These are phyloP conservation scores for Pantelozetes paolii DNA, from an alignment of 2,888 invertebrate species.

Conservation along the genomic window DNA sequence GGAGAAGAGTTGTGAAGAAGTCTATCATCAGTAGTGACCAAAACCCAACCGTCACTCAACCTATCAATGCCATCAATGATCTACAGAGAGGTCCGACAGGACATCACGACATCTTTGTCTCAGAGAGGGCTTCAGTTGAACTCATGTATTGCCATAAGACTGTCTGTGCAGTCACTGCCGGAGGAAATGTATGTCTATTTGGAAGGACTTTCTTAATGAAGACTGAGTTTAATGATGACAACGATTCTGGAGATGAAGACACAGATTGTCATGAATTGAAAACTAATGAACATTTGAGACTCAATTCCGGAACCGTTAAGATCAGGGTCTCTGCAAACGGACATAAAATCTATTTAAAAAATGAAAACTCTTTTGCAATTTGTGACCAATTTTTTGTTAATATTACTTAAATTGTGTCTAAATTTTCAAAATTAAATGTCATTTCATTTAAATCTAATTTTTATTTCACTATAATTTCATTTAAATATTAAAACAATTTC, in stretches of 20 bases:
- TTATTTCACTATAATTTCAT: no score
- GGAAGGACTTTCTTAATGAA: neutral
- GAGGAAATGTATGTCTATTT: neutral
- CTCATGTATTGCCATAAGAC: conserved; percentile 12
- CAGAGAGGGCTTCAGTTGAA: neutral
- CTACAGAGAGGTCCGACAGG: conserved; percentile 18
- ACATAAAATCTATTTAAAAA: no score
- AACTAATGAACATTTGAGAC: neutral
- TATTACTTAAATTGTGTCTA: no score
- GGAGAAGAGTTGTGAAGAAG: neutral
- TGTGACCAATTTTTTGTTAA: no score
- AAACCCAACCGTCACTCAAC: neutral
- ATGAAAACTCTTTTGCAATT: no score
- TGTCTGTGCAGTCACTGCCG: neutral
- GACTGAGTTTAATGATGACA: neutral
- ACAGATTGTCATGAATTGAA: neutral
- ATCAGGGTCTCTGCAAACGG: neutral
- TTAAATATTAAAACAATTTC: no score
- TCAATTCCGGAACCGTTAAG: neutral
- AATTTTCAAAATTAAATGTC: no score
- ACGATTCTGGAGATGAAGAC: neutral
- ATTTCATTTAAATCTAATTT: no score
- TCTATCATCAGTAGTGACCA: neutral
- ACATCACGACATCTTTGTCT: neutral
- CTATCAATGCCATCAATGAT: neutral